Base-by-base conservation (phyloP, 2,797 vertebrate species). In the Pipistrellus pipistrellus region DNA sequence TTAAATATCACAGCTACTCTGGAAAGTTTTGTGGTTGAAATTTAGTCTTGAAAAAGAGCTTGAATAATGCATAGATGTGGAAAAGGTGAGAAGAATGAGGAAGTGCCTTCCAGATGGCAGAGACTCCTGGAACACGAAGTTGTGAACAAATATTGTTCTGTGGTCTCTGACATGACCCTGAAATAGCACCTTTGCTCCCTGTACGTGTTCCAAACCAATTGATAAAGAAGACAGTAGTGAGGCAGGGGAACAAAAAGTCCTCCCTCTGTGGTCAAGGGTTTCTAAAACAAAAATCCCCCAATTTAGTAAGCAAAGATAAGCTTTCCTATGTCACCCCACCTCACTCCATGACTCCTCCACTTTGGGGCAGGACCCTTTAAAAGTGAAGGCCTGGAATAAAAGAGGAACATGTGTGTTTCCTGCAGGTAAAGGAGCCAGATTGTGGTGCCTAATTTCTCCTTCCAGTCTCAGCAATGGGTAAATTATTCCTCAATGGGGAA, bases 1-100 rank as follows among this genome's bases (percentile, higher is more conserved):
- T 97, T 95, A 97, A 96, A 94, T 89, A 97, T 84, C 93, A 93
- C 85, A 90, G 87, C 17, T 95, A 59, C 81, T 85, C 75, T 73
- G 95, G 94, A 97, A 96, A 90, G 77, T 94, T 95, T 93, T 96
- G 95, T 95, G 96, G 95, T 95, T 90, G 82, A 73, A 72, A 10
- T 92, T 90, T 84, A 78, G 44, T 59, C 59, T 64, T 73, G 41
- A 90, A 85, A 95, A 88, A 75, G 38, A 75, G 25, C 55, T 81
- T 86, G 72, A 83, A 57, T 73, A 55, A 66, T 95, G 64, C 64
- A 53, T 94, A 82, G 41, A 88, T 83, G 85, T 94, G 93, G 90
- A 96, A 95, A 93, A 94, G 77, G 92, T 91, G 84, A 83, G 85
- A 91, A 91, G 71, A 90, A 66, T 53, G 69, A 95, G 93, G 87